A percentile compares a stretch with the other conserved stretches of the same genome.
These are phyloP conservation scores for Candidula unifasciata DNA, from an alignment of 2,888 invertebrate genomes.

Conservation along the genomic window DNA sequence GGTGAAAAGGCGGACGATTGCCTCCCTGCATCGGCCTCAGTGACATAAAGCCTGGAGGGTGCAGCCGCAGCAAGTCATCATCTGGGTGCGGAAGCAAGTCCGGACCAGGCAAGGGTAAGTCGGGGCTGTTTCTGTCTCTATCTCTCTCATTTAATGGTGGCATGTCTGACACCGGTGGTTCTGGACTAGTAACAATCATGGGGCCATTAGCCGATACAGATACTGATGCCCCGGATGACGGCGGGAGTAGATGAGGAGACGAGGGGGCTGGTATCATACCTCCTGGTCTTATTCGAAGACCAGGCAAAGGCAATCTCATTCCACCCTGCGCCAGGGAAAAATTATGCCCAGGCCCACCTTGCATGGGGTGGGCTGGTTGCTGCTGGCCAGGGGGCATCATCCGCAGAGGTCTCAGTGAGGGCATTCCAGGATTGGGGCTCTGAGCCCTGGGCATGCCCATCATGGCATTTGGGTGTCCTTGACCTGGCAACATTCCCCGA, in stretches of 20 bases:
- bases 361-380: not conserved
- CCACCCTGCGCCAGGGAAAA: conserved; percentile 46
- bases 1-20: conserved; percentile 21
- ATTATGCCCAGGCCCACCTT: conserved; percentile 43
- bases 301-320: conserved; percentile 41
- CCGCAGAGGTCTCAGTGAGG: conserved; percentile 40
- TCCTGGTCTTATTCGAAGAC: conserved; percentile 41
- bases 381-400: conserved; percentile 45
- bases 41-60: conserved; percentile 14
- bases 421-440: conserved; percentile 34
- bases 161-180: not conserved
- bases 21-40: conserved; percentile 40
- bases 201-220: conserved; percentile 38
- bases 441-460: conserved; percentile 22
- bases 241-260: conserved; percentile 33
- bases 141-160: not conserved
- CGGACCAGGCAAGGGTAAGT: conserved; percentile 12
- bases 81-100: conserved; percentile 20
- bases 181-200: conserved; percentile 37
- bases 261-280: conserved; percentile 31
- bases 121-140: conserved; percentile 26
- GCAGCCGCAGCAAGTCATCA: conserved; percentile 26
- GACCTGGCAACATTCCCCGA: conserved; percentile 32
- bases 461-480: conserved; percentile 35
- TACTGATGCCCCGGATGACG: conserved; percentile 21